These are phyloP conservation scores for Erpornis zantholeuca DNA, from an alignment of 2,113 vertebrate genomes.

Conservation along the genomic window DNA sequence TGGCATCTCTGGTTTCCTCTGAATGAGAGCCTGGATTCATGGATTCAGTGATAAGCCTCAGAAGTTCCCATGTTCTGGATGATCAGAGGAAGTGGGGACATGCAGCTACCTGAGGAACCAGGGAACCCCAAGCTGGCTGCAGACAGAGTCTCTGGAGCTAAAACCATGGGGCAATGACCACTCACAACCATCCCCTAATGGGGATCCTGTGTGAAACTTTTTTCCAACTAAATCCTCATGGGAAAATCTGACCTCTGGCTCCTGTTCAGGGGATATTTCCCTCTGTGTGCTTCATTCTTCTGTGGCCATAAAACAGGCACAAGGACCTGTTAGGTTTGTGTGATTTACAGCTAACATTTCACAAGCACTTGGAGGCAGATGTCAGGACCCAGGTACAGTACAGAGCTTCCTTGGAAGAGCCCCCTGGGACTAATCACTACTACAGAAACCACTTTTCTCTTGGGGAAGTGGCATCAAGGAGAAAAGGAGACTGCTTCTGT, in stretches of 20 bases:
- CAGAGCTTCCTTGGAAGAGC: background rate
- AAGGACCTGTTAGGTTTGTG: background rate
- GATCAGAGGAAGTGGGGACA: fast-evolving
- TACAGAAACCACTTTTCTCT: background rate
- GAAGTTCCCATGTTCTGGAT: fast-evolving
- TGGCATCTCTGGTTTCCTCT: background rate
- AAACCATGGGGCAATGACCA: background rate
- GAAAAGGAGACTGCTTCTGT: background rate
- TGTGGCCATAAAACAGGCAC: background rate
- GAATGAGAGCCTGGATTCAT: background rate
- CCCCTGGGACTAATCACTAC: background rate
- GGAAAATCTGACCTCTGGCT: background rate
- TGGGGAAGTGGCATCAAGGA: background rate
- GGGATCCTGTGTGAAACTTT: background rate
- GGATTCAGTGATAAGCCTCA: background rate
- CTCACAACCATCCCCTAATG: no score
- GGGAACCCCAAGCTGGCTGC: background rate
- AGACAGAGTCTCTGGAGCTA: background rate
- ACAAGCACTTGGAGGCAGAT: background rate
- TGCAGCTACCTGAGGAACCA: background rate
- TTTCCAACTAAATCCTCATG: background rate
- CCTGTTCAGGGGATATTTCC: background rate
- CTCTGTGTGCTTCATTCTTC: background rate
- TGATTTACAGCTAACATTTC: background rate
- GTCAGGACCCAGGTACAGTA: background rate